A percentile compares a stretch with the other conserved stretches of the same genome.
Evolutionary conservation across 2,113 vertebrate species (phyloP).

Genomic region (Odontophorus gujanensis): DNA sequence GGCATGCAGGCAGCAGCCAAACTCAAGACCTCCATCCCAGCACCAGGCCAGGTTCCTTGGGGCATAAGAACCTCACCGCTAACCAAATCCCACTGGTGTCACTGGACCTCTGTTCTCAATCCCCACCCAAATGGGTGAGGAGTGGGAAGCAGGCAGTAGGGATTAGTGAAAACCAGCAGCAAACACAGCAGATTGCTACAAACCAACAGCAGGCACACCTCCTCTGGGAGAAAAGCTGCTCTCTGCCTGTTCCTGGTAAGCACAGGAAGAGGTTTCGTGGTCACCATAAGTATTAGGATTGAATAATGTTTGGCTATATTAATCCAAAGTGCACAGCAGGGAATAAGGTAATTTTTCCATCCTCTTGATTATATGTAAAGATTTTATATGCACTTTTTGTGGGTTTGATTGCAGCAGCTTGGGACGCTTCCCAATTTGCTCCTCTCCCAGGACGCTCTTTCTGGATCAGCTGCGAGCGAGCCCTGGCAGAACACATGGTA

Average conservation of each 20-base stretch:
- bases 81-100: not conserved
- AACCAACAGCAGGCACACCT: not conserved
- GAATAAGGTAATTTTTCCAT: slow-evolving; percentile 58
- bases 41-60: not conserved
- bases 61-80: not conserved
- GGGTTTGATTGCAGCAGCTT: slow-evolving; percentile 48
- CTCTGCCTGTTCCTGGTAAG: not conserved
- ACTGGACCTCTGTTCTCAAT: not conserved
- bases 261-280: slow-evolving; percentile 28
- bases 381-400: slow-evolving; percentile 32
- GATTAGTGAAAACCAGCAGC: not conserved
- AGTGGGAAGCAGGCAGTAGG: not conserved
- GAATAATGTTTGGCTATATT: slow-evolving; percentile 60
- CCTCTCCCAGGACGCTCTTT: slow-evolving; percentile 40
- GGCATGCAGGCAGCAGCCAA: not conserved
- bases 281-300: not conserved
- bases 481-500: not conserved
- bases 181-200: not conserved
- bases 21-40: not conserved
- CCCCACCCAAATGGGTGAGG: not conserved
- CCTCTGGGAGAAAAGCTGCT: slow-evolving; percentile 19
- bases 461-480: not conserved
- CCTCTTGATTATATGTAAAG: slow-evolving; percentile 49
- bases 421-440: slow-evolving; percentile 39
- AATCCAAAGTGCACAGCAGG: slow-evolving; percentile 45